phyloP scores from a whole-genome alignment of 2,113 vertebrate genomes.

The Apeltes quadracus region DNA sequence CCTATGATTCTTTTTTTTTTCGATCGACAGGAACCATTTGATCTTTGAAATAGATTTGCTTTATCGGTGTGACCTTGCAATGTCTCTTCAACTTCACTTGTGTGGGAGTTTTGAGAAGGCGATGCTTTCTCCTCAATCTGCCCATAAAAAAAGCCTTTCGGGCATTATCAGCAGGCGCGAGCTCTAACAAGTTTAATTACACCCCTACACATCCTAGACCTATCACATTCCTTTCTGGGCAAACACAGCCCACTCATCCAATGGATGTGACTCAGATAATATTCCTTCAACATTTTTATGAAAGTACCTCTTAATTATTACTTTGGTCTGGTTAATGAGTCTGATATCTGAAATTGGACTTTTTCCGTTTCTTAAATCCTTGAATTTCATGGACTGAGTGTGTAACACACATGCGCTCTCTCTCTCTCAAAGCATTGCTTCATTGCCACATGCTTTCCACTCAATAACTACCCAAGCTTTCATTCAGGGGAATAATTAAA shows the following conservation, averaged over 20 bases:
- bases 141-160: slow-evolving; percentile 21
- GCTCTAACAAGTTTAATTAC: slow-evolving; percentile 39
- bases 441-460: slow-evolving; percentile 13
- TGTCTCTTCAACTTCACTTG: slow-evolving; percentile 37
- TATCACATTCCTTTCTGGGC: slow-evolving; percentile 2
- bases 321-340: slow-evolving; percentile 54
- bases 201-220: background rate
- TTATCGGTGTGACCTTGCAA: slow-evolving; percentile 71
- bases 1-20: slow-evolving; percentile 36
- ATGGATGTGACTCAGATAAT: slow-evolving; percentile 40
- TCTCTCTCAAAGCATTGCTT: slow-evolving; percentile 1
- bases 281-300: slow-evolving; percentile 38
- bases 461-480: slow-evolving; percentile 26
- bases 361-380: slow-evolving; percentile 47
- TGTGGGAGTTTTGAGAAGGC: background rate
- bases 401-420: slow-evolving; percentile 13
- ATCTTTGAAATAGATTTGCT: slow-evolving; percentile 69
- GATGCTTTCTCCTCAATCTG: slow-evolving; percentile 11
- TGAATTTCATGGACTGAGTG: slow-evolving; percentile 32
- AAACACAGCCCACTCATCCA: slow-evolving; percentile 22
- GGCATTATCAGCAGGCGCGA: slow-evolving; percentile 34
- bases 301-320: slow-evolving; percentile 63
- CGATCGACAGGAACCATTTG: slow-evolving; percentile 68
- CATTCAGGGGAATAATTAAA: slow-evolving; percentile 50
- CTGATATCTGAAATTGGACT: slow-evolving; percentile 68